Conservation (phyloP, 2,888 invertebrate species). For the Sipha maydis region DNA sequence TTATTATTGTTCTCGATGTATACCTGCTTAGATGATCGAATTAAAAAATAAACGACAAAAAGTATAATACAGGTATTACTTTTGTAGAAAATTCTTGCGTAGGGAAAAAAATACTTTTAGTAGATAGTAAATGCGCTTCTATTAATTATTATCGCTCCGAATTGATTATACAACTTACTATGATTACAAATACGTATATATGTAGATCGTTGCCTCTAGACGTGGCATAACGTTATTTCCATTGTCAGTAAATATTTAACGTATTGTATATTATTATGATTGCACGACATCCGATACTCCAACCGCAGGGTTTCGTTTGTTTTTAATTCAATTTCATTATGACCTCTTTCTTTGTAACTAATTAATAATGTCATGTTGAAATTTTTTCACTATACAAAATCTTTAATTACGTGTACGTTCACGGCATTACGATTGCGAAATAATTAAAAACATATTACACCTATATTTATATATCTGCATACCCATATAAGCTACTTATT, state of each 20-base stretch:
- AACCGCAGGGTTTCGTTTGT: constrained; percentile 52
- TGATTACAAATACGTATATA: constrained; percentile 1
- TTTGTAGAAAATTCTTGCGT: background rate
- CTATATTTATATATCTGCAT: too few species aligned
- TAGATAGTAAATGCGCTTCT: background rate
- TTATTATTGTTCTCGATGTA: background rate
- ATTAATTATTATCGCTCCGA: background rate
- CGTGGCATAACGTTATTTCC: constrained; percentile 21
- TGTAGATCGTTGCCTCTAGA: constrained; percentile 35
- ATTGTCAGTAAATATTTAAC: constrained; percentile 53
- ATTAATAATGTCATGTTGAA: constrained; percentile 47
- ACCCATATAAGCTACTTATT: background rate
- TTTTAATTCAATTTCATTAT: constrained; percentile 50
- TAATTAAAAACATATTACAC: background rate
- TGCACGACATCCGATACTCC: constrained; percentile 51
- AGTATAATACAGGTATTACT: background rate
- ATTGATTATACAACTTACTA: constrained; percentile 25
- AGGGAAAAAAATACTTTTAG: background rate
- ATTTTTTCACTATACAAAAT: constrained; percentile 39
- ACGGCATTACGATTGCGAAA: constrained; percentile 18
- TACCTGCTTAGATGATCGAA: background rate
- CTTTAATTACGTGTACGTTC: background rate
- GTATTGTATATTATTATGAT: constrained; percentile 29
- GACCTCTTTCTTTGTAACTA: constrained; percentile 46
- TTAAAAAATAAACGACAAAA: background rate